phyloP scores from a whole-genome alignment of 2,113 vertebrate species.

The Haemorhous mexicanus region DNA sequence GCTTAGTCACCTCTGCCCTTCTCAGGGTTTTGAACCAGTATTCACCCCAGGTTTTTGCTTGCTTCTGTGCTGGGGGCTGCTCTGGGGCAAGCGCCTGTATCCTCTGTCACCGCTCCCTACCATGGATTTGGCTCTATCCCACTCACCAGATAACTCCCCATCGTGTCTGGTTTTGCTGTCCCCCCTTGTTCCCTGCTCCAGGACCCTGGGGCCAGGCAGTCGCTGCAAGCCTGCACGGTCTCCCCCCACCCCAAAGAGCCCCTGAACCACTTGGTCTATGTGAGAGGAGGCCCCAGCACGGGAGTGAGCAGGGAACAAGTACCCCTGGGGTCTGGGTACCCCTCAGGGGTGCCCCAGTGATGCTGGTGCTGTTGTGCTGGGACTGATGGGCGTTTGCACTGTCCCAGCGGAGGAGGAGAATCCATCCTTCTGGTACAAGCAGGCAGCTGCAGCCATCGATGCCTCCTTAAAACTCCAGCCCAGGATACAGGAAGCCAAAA shows the following conservation, averaged over 20 bases:
- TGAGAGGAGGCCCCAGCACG: neutral
- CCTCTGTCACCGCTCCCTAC: neutral
- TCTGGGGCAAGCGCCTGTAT: neutral
- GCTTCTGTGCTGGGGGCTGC: neutral
- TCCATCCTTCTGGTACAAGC: slow-evolving; percentile 83
- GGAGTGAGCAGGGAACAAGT: neutral
- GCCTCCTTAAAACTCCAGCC: slow-evolving; percentile 74
- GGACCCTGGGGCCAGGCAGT: too few species aligned
- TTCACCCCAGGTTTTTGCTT: neutral
- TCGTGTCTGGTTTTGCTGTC: neutral
- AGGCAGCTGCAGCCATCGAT: slow-evolving; percentile 75
- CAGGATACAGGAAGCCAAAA: slow-evolving; percentile 76
- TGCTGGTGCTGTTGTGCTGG: too few species aligned
- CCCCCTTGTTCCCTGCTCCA: neutral
- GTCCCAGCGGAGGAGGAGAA: slow-evolving; percentile 73
- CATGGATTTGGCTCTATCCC: neutral
- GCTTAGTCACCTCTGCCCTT: neutral
- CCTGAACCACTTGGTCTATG: fast-evolving
- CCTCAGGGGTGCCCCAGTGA: neutral
- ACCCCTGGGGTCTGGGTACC: neutral
- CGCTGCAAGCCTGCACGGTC: neutral
- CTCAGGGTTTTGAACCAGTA: neutral
- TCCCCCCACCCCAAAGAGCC: neutral
- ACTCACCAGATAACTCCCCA: neutral
- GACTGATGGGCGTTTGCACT: neutral